phyloP scores from a whole-genome alignment of 2,797 vertebrate species.

The Danio tinwini region DNA sequence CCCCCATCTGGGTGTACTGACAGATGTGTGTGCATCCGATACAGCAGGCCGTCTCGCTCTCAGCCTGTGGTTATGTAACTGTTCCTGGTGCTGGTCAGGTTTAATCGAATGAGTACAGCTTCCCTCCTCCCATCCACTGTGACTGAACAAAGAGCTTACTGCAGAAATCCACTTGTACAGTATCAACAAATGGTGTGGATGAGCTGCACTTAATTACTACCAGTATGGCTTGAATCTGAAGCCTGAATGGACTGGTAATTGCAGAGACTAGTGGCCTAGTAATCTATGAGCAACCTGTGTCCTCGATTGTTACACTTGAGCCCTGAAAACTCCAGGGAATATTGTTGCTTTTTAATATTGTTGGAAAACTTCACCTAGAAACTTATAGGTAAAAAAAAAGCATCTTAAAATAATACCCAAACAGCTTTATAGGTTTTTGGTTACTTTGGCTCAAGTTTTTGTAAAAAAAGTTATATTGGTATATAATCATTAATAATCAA shows the following conservation, averaged over 20 bases:
- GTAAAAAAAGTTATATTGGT: background rate
- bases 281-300: background rate
- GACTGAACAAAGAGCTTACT: constrained; percentile 49
- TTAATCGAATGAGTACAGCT: constrained; percentile 49
- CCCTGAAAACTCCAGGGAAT: background rate
- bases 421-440: background rate
- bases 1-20: background rate
- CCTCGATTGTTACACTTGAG: background rate
- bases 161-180: constrained; percentile 23
- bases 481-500: no score
- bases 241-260: background rate
- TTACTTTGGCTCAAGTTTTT: background rate
- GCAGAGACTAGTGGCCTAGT: background rate
- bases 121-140: constrained; percentile 21
- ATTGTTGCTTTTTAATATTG: no score
- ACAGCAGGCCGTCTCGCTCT: background rate
- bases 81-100: constrained; percentile 36
- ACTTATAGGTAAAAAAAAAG: background rate
- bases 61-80: constrained; percentile 51
- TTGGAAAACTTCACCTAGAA: background rate
- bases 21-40: constrained; percentile 24
- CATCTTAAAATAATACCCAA: background rate
- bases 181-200: constrained; percentile 27
- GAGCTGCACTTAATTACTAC: constrained; percentile 23
- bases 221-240: constrained; percentile 7